Conservation (phyloP, 2,888 invertebrate species). For the Taphrorychus bicolor region DNA sequence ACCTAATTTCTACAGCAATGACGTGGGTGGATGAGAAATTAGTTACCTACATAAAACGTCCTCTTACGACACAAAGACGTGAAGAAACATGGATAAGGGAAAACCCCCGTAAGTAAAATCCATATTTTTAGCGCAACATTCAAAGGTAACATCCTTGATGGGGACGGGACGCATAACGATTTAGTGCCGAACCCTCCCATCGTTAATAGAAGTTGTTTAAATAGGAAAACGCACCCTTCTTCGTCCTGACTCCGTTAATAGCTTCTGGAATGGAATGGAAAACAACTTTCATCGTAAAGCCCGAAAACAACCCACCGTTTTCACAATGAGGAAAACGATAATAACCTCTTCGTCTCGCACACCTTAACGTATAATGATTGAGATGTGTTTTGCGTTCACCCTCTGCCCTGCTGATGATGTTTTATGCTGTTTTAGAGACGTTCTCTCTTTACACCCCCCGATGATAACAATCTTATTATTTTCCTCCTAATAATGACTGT, state of each 20-base stretch:
- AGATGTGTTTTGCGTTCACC: slow-evolving; percentile 4
- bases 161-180: slow-evolving; percentile 3
- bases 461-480: not conserved
- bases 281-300: slow-evolving; percentile 51
- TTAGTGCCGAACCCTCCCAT: slow-evolving; percentile 35
- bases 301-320: slow-evolving; percentile 48
- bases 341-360: slow-evolving; percentile 40
- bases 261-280: slow-evolving; percentile 56
- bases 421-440: not conserved
- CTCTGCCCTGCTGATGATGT: not conserved
- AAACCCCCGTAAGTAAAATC: not conserved
- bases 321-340: slow-evolving; percentile 47
- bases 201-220: slow-evolving; percentile 59
- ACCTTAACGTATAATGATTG: slow-evolving; percentile 29
- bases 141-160: slow-evolving; percentile 7
- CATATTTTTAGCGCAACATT: not conserved
- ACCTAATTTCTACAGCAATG: too few relatives aligned
- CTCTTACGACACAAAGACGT: not conserved
- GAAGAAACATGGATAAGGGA: not conserved
- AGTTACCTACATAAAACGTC: too few relatives aligned
- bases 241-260: slow-evolving; percentile 55
- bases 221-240: slow-evolving; percentile 55
- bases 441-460: not conserved
- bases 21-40: too few relatives aligned
- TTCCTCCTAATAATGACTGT: not conserved